A percentile compares a stretch with the other conserved stretches of the same genome.
These are phyloP conservation scores for Pogonognathellus flavescens DNA, from an alignment of 1,140 invertebrate species.

Conservation along the genomic window DNA sequence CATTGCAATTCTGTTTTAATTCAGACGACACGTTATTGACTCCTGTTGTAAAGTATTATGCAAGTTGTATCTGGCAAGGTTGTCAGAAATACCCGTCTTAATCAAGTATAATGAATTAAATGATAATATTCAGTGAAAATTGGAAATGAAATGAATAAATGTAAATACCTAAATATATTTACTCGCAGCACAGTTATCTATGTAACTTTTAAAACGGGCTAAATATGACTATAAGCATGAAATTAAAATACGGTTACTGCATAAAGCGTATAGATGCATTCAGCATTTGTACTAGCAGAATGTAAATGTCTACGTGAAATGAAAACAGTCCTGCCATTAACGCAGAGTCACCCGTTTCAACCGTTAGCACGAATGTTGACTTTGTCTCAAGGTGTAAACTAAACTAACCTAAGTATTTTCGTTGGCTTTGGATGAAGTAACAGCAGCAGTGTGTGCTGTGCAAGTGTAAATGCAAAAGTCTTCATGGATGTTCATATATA, in stretches of 20 bases:
- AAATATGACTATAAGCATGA: no score
- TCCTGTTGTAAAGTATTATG: not conserved
- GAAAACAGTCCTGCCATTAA: conserved; percentile 44
- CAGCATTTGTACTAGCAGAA: no score
- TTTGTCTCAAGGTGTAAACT: conserved; percentile 43
- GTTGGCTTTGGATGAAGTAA: conserved; percentile 2
- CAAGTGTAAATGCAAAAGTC: not conserved
- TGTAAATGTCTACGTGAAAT: no score
- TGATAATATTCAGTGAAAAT: no score
- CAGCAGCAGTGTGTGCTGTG: conserved; percentile 1
- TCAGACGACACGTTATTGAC: no score
- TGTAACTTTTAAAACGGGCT: no score
- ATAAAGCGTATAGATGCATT: no score
- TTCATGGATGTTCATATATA: conserved; percentile 15
- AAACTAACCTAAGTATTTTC: conserved; percentile 45
- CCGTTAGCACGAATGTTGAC: conserved; percentile 32
- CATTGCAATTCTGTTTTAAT: not conserved
- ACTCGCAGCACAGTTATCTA: no score
- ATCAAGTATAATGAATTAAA: no score
- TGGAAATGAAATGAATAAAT: no score
- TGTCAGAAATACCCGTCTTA: not conserved
- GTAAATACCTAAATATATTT: no score
- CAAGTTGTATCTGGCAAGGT: not conserved
- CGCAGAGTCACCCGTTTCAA: conserved; percentile 18
- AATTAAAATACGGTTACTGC: no score